phyloP scores from a whole-genome alignment of 2,888 invertebrate species.

The Caenorhabditis parvicauda region DNA sequence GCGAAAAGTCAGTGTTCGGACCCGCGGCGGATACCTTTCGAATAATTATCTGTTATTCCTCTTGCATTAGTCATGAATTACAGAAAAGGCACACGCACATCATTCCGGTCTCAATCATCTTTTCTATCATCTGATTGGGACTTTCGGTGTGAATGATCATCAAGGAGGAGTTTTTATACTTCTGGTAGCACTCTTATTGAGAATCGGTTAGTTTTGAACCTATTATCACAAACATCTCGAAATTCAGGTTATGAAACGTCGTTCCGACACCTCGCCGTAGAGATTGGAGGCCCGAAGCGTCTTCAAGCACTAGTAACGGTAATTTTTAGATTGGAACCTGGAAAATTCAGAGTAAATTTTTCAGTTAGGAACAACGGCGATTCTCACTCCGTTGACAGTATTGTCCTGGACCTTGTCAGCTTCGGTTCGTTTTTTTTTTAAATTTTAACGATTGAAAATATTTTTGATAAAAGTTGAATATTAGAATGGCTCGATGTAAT shows the following conservation, averaged over 20 bases:
- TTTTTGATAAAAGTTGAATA: no score
- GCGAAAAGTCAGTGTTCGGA: constrained; percentile 2
- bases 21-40: constrained; percentile 2
- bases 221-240: no score
- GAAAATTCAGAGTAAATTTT: background rate
- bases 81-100: constrained; percentile 65
- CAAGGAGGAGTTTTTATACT: constrained; percentile 68
- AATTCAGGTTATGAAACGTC: constrained; percentile 64
- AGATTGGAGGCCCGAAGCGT: constrained; percentile 67
- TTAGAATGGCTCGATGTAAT: no score
- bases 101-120: constrained; percentile 66
- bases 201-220: constrained; percentile 48
- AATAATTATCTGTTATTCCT: no score
- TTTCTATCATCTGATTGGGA: constrained; percentile 66
- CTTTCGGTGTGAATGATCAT: constrained; percentile 68
- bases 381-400: constrained; percentile 66
- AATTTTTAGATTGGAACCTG: constrained; percentile 53
- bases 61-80: constrained; percentile 9
- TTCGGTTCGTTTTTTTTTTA: background rate
- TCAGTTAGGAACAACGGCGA: constrained; percentile 40
- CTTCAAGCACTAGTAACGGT: constrained; percentile 67
- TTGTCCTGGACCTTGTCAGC: constrained; percentile 62
- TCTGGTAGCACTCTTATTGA: constrained; percentile 64
- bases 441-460: no score
- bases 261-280: constrained; percentile 61